Evolutionary conservation across 1,140 invertebrate genomes (phyloP).

Genomic region (Neodiprion virginianus): DNA sequence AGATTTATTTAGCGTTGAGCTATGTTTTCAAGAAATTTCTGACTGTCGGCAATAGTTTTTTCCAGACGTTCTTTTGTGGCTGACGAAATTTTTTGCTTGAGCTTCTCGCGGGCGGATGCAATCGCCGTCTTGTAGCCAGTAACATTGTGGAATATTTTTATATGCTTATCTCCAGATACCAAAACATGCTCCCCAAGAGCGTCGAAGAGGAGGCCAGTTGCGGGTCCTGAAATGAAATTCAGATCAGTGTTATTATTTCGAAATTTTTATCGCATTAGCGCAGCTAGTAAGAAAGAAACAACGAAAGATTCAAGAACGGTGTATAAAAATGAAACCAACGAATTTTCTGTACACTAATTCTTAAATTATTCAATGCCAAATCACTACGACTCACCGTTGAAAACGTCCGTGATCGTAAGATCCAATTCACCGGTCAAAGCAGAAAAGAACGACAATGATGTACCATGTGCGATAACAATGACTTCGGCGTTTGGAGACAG

Average conservation of each 20-base stretch:
- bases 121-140: conserved; percentile 77
- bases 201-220: conserved; percentile 76
- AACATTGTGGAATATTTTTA: conserved; percentile 83
- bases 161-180: conserved; percentile 76
- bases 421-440: conserved; percentile 70
- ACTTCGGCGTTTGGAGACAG: conserved; percentile 81
- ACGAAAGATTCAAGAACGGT: conserved; percentile 9
- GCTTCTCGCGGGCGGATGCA: conserved; percentile 69
- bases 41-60: conserved; percentile 72
- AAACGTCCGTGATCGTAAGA: conserved; percentile 71
- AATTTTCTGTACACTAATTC: conserved; percentile 8
- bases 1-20: conserved; percentile 41
- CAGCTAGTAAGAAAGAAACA: conserved; percentile 10
- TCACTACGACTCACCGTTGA: conserved; percentile 56
- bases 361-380: conserved; percentile 8
- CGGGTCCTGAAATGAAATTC: conserved; percentile 66
- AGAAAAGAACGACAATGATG: conserved; percentile 74
- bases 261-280: neutral
- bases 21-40: conserved; percentile 63
- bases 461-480: conserved; percentile 71
- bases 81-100: conserved; percentile 69
- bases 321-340: conserved; percentile 10
- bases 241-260: neutral
- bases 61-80: conserved; percentile 78
- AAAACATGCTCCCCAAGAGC: conserved; percentile 76